Evolutionary conservation across 1,140 invertebrate species (phyloP), one percentile per base, ranked within the genome.

Genomic region (Caerostris extrusa): DNA sequence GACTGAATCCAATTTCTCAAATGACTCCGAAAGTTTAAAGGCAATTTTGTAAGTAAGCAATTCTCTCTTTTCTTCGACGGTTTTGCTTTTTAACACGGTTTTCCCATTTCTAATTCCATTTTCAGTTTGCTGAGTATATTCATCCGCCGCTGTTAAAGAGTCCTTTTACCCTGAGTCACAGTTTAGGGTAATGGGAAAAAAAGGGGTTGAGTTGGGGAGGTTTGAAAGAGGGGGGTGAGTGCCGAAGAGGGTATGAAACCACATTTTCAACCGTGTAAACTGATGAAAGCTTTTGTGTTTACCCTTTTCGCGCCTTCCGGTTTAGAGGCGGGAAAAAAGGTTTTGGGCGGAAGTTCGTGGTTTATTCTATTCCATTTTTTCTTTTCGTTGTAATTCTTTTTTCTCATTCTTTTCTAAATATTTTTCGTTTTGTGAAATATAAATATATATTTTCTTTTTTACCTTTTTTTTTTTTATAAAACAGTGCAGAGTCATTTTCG

Each of bases 261-360:
- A 56, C 82, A 58, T 85, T 85, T 85, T 58, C 82, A 17, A 19
- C 17, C 82, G 57, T 85, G 82, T 85, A 56, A 85, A 85, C 82
- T 57, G 82, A 85, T 57, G 82, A 85, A 85, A 85, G 82, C 82
- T 85, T 85, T 85, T 57, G 82, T 85, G 82, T 85, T 85, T 85
- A 85, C n/a, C 57, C 82, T 85, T 85, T 85, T 6, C 14, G 17
- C n/a, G 8, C 82, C 57, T 57, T 17, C 55, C 17, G 82, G 12
- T 34, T 34, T 85, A 77, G 53, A 77, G 34, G 71, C 71, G 71
- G 71, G 71, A 77, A 77, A 77, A 77, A 34, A 50, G 71, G 34
- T 77, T 77, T 4, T 64, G 10, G 5, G 8, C 71, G 71, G 69
- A 77, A 77, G 71, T 53, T 50, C 12, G 34, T 50, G 50, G 71